Percentiles rank a stretch among this genome's conserved stretches.
Conservation (phyloP, 2,797 vertebrate species). For the Sylvia borin region DNA sequence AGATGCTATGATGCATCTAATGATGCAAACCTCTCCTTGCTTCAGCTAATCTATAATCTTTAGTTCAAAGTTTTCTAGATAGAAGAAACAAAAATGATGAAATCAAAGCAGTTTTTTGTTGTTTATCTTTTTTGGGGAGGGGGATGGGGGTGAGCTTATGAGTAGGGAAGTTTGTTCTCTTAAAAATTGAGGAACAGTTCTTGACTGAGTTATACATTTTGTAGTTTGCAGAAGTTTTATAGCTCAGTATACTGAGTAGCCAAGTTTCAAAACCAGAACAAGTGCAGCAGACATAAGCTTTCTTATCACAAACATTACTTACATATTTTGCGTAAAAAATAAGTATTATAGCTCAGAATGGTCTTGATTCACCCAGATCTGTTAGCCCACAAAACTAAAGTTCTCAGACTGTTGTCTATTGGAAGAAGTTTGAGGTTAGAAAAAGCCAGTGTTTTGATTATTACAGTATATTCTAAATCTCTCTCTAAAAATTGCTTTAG, state of each 20-base stretch:
- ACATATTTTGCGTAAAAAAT: not conserved
- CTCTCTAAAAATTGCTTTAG: slow-evolving; percentile 1
- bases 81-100: not conserved
- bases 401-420: not conserved
- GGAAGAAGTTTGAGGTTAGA: not conserved
- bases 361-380: not conserved
- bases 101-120: not conserved
- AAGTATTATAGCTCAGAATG: not conserved
- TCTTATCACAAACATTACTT: not conserved
- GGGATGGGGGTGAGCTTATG: not conserved
- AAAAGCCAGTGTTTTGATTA: not conserved
- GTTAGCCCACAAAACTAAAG: not conserved
- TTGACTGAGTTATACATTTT: not conserved
- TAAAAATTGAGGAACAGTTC: not conserved
- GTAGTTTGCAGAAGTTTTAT: not conserved
- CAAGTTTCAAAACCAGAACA: not conserved
- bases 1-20: not conserved
- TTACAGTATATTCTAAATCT: not conserved
- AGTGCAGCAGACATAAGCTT: not conserved
- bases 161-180: not conserved
- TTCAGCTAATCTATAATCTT: not conserved
- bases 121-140: not conserved
- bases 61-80: not conserved
- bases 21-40: not conserved
- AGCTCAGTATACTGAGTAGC: not conserved